Base-by-base conservation (phyloP, 2,113 vertebrate genomes). In the Ptilorrhoa leucosticta region DNA sequence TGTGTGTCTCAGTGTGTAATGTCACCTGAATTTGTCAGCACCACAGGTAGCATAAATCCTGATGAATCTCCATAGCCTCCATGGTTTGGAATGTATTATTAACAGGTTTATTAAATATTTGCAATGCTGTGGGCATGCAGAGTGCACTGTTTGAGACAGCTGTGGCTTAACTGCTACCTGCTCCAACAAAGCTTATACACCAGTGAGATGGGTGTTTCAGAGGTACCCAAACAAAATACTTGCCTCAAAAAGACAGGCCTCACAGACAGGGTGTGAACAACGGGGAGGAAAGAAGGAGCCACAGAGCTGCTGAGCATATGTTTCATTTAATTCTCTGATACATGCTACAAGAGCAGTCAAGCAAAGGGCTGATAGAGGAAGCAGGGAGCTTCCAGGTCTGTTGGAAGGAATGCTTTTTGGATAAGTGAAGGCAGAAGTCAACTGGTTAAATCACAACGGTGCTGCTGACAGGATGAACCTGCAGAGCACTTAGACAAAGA, bases 51-150 rank as follows among this genome's bases (percentile, higher is more conserved):
- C 37, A 77, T 45, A 95, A 97, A 94, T 56, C 71, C 75, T 90
- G 68, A 56, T 86, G 60, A 85, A 94, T 87, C 79, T 90, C 71
- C 35, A 50, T 26, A 80, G 54, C 21, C 42, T 80, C 64, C 56
- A 11, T 64, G 51, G 72, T 51, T 57, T 71, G 37, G 45, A 94
- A 95, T 85, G 57, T 35, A 72, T 93, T 94, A 96, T 93, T 91
- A 90, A 95, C 33, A 88, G 47, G 60, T 83, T 91, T 96, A 86
- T 93, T 88, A 94, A 93, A 81, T 93, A 93, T 86, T 73, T 86
- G 75, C 78, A 85, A 48, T 70, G 66, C 84, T 47, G 53, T 40
- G 56, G 66, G 68, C 75, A 66, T 47, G 56, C 9, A 6, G 48
- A 48, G 17, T 14, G 39, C 33, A 30, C 39, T 70, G 6, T 21